A percentile compares a stretch with the other conserved stretches of the same genome.
Conservation (phyloP, 1,140 invertebrate genomes). For the Dufourea novaeangliae region DNA sequence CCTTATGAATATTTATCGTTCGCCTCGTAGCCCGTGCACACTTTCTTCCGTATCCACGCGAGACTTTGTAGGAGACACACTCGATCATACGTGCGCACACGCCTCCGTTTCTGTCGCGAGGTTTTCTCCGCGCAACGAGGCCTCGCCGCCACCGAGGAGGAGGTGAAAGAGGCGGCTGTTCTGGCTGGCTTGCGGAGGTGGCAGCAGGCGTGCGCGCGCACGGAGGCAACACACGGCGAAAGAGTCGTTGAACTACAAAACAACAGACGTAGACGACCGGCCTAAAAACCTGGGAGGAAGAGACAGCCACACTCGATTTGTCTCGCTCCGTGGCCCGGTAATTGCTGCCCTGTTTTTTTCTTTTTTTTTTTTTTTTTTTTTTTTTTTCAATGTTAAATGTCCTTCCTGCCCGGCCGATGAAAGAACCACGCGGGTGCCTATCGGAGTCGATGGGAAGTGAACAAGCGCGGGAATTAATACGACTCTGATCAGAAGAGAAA, state of each 20-base stretch:
- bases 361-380: neutral
- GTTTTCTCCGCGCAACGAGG: constrained; percentile 40
- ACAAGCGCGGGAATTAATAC: constrained; percentile 24
- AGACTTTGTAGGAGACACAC: constrained; percentile 50
- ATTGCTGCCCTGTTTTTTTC: constrained; percentile 21
- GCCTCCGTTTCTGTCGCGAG: constrained; percentile 46
- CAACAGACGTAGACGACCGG: constrained; percentile 60
- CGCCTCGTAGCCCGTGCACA: constrained; percentile 36
- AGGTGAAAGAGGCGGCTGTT: constrained; percentile 35
- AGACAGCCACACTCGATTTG: constrained; percentile 49
- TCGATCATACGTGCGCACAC: constrained; percentile 47
- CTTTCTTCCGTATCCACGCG: constrained; percentile 63
- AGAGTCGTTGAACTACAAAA: constrained; percentile 70
- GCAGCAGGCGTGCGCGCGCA: no score
- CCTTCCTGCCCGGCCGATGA: neutral
- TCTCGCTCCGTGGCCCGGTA: constrained; percentile 36
- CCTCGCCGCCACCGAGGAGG: neutral
- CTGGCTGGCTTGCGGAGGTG: constrained; percentile 32
- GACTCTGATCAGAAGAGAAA: constrained; percentile 20
- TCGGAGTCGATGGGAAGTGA: constrained; percentile 16
- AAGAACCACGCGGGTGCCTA: neutral
- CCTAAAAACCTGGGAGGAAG: constrained; percentile 64
- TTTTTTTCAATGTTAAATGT: constrained; percentile 25
- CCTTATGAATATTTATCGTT: constrained; percentile 71
- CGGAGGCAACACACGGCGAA: constrained; percentile 35